A percentile compares a stretch with the other conserved stretches of the same genome.
These are phyloP conservation scores for Drosophila pectinifera DNA, from an alignment of 1,140 invertebrate genomes.

Conservation along the genomic window DNA sequence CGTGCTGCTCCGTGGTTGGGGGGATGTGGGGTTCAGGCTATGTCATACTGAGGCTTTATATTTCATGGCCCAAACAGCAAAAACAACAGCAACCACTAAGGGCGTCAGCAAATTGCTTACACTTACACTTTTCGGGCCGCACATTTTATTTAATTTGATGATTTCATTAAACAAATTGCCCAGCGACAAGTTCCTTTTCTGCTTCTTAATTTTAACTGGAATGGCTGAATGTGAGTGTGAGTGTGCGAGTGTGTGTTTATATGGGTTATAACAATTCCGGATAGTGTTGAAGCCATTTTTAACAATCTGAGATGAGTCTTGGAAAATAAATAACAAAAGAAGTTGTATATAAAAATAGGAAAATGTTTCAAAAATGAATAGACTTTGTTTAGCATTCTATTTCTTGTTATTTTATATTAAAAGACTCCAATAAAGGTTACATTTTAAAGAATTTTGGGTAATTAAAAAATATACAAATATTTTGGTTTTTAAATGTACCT, in stretches of 20 bases:
- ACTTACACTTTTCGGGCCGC: conserved; percentile 66
- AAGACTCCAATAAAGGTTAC: no score
- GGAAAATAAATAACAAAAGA: not conserved
- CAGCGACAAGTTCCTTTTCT: conserved; percentile 24
- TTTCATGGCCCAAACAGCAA: conserved; percentile 65
- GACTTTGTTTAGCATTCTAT: no score
- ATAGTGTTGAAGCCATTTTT: conserved; percentile 9
- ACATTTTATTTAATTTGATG: conserved; percentile 80
- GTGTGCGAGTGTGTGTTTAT: conserved; percentile 1
- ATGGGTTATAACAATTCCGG: not conserved
- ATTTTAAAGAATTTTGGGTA: no score
- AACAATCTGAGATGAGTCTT: not conserved
- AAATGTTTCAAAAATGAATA: not conserved
- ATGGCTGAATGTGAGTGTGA: conserved; percentile 17
- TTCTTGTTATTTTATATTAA: no score
- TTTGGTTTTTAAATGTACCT: no score
- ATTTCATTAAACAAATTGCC: conserved; percentile 79
- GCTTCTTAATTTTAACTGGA: conserved; percentile 46
- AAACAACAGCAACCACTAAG: conserved; percentile 28
- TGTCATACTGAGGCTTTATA: conserved; percentile 68
- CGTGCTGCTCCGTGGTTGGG: conserved; percentile 27
- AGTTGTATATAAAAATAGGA: no score
- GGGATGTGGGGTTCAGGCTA: conserved; percentile 23
- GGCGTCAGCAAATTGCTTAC: conserved; percentile 57
- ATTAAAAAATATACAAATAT: no score